phyloP scores from a whole-genome alignment of 2,888 invertebrate species.

The Empis stercorea region DNA sequence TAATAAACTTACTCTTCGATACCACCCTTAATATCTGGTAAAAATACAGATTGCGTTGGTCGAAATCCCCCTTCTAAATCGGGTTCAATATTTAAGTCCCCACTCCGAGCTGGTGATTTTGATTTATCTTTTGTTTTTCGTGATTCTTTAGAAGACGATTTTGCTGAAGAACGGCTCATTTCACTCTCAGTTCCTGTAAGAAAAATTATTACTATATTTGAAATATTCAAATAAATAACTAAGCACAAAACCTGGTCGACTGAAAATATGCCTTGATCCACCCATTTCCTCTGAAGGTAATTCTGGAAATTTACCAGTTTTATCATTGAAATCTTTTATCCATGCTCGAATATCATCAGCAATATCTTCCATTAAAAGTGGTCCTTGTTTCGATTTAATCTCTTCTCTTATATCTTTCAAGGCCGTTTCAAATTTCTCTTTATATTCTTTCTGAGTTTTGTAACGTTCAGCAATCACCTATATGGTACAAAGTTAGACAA shows the following conservation, averaged over 20 bases:
- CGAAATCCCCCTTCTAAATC: conserved; percentile 47
- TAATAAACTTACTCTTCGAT: conserved; percentile 50
- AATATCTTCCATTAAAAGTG: conserved; percentile 71
- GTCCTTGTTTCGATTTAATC: conserved; percentile 57
- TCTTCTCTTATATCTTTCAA: conserved; percentile 47
- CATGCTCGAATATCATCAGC: conserved; percentile 77
- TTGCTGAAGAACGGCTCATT: conserved; percentile 62
- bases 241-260: conserved; percentile 48
- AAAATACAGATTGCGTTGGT: conserved; percentile 55
- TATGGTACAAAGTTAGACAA: conserved; percentile 12
- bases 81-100: conserved; percentile 44
- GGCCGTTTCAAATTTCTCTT: conserved; percentile 56
- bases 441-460: conserved; percentile 51
- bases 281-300: conserved; percentile 85
- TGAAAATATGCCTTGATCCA: conserved; percentile 73
- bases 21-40: conserved; percentile 55
- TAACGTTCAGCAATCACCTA: conserved; percentile 45
- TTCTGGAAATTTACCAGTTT: conserved; percentile 79
- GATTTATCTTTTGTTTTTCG: conserved; percentile 65
- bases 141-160: conserved; percentile 65
- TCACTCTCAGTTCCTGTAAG: conserved; percentile 59
- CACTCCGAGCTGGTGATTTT: conserved; percentile 39
- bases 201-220: neutral
- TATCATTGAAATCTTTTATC: conserved; percentile 70
- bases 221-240: neutral